Evolutionary conservation across 2,113 vertebrate species (phyloP).

Genomic region (Spheniscus mendiculus): DNA sequence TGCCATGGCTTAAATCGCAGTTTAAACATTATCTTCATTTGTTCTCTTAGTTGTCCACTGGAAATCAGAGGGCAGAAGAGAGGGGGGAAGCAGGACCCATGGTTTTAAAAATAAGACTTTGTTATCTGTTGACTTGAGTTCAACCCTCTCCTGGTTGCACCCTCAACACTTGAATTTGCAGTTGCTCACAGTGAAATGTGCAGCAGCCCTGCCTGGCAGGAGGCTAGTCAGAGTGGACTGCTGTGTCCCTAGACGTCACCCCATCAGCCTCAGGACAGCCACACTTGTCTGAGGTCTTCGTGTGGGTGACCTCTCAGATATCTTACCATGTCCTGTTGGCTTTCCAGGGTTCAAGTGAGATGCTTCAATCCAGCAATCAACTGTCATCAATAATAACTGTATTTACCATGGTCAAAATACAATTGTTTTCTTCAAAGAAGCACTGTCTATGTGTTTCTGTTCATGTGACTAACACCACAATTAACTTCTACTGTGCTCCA

Average conservation of each 20-base stretch:
- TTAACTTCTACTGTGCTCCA: background rate
- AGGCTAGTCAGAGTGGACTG: background rate
- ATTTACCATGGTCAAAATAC: background rate
- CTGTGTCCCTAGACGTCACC: background rate
- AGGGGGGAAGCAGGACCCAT: background rate
- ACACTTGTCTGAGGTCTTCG: background rate
- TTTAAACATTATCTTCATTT: background rate
- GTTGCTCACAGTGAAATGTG: background rate
- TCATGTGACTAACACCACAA: background rate
- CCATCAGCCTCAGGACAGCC: rapidly evolving
- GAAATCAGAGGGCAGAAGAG: background rate
- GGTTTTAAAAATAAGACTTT: background rate
- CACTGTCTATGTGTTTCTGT: background rate
- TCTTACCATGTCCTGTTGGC: background rate
- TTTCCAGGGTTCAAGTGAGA: background rate
- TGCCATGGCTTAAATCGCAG: background rate
- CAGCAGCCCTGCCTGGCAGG: background rate
- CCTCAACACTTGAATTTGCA: background rate
- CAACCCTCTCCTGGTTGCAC: background rate
- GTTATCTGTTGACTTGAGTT: background rate
- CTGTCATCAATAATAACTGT: background rate
- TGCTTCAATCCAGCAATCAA: background rate
- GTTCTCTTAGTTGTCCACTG: background rate
- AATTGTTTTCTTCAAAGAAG: background rate
- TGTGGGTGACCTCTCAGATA: background rate